A percentile compares a stretch with the other conserved stretches of the same genome.
Conservation (phyloP, 2,888 invertebrate genomes). For the Plebejus argus region DNA sequence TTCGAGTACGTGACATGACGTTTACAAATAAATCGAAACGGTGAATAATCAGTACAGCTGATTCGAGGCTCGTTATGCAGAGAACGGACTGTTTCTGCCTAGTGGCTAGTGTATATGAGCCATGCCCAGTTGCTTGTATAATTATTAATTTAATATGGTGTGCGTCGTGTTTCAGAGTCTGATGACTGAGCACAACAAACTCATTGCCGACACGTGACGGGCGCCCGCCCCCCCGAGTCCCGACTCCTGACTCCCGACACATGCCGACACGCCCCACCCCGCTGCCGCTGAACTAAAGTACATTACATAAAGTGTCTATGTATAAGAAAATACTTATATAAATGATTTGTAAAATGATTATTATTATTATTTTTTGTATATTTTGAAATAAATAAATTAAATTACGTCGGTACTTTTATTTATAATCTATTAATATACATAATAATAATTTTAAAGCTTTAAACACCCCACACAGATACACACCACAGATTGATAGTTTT, state of each 20-base stretch:
- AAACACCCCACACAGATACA: neutral
- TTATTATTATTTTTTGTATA: conserved; percentile 26
- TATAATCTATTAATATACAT: neutral
- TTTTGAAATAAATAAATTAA: conserved; percentile 9
- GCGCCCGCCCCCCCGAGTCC: neutral
- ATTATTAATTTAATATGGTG: neutral
- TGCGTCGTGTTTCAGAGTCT: conserved; percentile 72
- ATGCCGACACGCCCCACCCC: neutral
- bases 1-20: too few species aligned
- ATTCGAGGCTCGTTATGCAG: too few species aligned
- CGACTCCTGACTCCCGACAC: too few species aligned
- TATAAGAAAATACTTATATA: neutral
- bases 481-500: neutral
- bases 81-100: too few species aligned
- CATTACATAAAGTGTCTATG: neutral
- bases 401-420: neutral
- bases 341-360: neutral
- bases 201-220: conserved; percentile 57
- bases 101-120: too few species aligned
- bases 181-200: conserved; percentile 80
- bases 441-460: too few species aligned
- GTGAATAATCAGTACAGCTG: neutral
- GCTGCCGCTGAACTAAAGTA: neutral
- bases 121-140: too few species aligned
- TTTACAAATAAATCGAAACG: neutral